Evolutionary conservation across 2,888 invertebrate genomes (phyloP).

Genomic region (Deroplatys truncata): DNA sequence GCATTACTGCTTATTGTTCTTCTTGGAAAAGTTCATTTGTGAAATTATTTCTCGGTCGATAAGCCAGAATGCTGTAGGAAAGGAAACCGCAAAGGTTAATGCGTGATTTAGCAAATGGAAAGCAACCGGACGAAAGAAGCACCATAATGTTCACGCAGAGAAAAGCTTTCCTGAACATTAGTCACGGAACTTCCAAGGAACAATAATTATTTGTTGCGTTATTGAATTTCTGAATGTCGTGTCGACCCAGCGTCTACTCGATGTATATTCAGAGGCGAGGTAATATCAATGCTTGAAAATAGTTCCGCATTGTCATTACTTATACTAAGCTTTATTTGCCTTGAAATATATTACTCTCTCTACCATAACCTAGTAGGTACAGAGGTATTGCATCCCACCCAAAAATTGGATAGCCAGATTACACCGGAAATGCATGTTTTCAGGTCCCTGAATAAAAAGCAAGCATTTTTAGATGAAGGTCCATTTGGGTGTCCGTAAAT

Average conservation of each 20-base stretch:
- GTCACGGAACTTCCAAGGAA: background rate
- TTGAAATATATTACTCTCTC: no score
- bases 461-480: no score
- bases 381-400: no score
- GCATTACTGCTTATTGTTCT: background rate
- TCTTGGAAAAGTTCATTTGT: background rate
- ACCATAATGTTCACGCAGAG: background rate
- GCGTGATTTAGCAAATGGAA: background rate
- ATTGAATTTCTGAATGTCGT: conserved; percentile 5
- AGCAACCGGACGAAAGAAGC: background rate
- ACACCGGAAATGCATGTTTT: no score
- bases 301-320: no score
- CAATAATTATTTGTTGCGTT: conserved; percentile 9
- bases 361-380: no score
- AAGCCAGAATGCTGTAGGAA: background rate
- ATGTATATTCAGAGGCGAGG: no score
- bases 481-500: no score
- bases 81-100: background rate
- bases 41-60: background rate
- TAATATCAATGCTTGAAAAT: no score
- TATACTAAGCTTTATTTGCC: no score
- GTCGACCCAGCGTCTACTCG: background rate
- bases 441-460: no score
- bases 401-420: no score
- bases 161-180: background rate